Evolutionary conservation across 1,140 invertebrate species (phyloP).

Genomic region (Monomorium pharaonis): DNA sequence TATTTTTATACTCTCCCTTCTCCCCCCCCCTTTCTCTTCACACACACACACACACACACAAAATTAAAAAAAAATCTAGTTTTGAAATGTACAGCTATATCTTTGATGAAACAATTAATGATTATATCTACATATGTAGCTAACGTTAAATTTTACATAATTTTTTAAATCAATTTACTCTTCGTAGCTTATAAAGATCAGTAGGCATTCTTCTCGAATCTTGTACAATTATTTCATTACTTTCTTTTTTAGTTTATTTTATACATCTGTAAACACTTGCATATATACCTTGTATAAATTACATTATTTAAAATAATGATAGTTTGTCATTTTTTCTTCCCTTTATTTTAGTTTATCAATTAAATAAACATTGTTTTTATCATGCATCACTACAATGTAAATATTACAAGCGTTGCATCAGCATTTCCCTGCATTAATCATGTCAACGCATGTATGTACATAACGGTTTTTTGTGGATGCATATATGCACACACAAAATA

Average conservation of each 20-base stretch:
- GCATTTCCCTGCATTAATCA: neutral
- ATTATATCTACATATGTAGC: neutral
- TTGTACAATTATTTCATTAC: neutral
- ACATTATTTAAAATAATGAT: slow-evolving; percentile 3
- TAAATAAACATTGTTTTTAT: neutral
- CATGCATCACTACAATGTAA: neutral
- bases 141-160: neutral
- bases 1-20: slow-evolving; percentile 11
- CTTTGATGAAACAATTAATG: neutral
- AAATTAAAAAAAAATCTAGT: too few relatives aligned
- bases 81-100: neutral
- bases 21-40: too few relatives aligned
- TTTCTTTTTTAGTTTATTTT: neutral
- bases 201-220: neutral
- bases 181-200: neutral
- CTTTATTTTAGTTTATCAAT: neutral
- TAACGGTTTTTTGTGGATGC: neutral
- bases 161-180: neutral
- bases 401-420: neutral
- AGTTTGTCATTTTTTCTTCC: neutral
- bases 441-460: too few relatives aligned
- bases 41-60: too few relatives aligned
- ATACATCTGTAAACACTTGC: neutral
- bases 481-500: too few relatives aligned
- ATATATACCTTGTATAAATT: neutral